Evolutionary conservation across 2,888 invertebrate species (phyloP).

Genomic region (Drosophila anomelani): DNA sequence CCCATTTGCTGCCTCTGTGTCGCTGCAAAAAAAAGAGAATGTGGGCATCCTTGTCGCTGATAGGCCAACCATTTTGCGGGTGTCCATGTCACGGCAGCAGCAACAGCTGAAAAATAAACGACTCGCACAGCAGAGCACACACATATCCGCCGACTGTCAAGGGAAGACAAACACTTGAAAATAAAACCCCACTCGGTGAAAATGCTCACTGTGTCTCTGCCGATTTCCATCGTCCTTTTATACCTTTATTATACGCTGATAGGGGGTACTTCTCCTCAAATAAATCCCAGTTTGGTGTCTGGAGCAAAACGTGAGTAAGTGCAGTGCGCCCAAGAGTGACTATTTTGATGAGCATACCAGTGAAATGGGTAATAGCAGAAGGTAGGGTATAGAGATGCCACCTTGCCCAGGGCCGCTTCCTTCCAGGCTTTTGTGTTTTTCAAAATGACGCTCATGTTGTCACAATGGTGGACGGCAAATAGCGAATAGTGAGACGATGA

Average conservation of each 20-base stretch:
- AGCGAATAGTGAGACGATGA: conserved; percentile 16
- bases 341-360: neutral
- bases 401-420: neutral
- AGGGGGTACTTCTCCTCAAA: neutral
- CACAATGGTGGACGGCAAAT: conserved; percentile 39
- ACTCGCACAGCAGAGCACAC: conserved; percentile 8
- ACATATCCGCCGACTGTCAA: conserved; percentile 9
- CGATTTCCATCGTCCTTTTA: neutral
- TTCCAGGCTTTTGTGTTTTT: conserved; percentile 21
- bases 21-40: conserved; percentile 32
- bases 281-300: neutral
- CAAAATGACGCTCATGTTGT: conserved; percentile 57
- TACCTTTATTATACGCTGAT: neutral
- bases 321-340: neutral
- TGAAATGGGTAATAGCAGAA: neutral
- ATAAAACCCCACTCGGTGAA: conserved; percentile 57
- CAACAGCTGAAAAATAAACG: conserved; percentile 57
- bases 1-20: neutral
- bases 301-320: neutral
- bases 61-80: conserved; percentile 50
- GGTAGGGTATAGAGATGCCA: neutral
- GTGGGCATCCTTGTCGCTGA: conserved; percentile 36
- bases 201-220: conserved; percentile 32
- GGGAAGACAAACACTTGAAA: conserved; percentile 64
- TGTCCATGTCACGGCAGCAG: conserved; percentile 45